Evolutionary conservation across 2,113 vertebrate species (phyloP), one percentile per base, ranked within the genome.

Genomic region (Pelecanoides urinatrix): DNA sequence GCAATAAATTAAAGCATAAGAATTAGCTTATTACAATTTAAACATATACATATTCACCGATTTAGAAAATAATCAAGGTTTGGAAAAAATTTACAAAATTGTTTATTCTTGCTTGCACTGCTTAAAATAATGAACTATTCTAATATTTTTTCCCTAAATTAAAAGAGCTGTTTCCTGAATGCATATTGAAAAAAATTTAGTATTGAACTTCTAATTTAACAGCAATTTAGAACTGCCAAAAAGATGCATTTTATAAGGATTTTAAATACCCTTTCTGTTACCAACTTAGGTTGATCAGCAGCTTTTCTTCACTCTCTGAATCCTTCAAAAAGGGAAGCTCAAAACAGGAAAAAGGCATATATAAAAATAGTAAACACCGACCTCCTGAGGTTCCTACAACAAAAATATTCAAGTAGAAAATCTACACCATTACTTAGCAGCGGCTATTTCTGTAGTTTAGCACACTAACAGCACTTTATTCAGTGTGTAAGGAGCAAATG

Each of bases 371-470:
- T 99, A 98, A 99, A 99, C 98, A 99, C 98, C 98, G 98, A 99
- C 98, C 98, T 99, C 99, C 99, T 99, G 99, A 99, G 99, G 99
- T 98, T 98, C 98, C 99, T 99, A 99, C 98, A 98, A 99, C 99
- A 98, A 98, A 99, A 99, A 98, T 98, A 98, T 99, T 99, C 99
- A 99, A 99, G 99, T 99, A 99, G 99, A 99, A 99, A 99, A 98
- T 98, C 98, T 98, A 99, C 98, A 98, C 98, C 98, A 98, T 98
- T 98, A 98, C 98, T 92, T 98, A 99, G 99, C 99, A 99, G 99
- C 98, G 98, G 98, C 99, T 98, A 98, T 98, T 97, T 99, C 98
- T 98, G 98, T 99, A 99, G 98, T 96, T 98, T 98, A 98, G 98
- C 98, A 99, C 98, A 98, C 98, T 97, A 98, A 99, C 96, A 98